Percentiles rank a stretch among this genome's conserved stretches.
These are phyloP conservation scores for Cantharis nigra DNA, from an alignment of 2,888 invertebrate genomes.

Conservation along the genomic window DNA sequence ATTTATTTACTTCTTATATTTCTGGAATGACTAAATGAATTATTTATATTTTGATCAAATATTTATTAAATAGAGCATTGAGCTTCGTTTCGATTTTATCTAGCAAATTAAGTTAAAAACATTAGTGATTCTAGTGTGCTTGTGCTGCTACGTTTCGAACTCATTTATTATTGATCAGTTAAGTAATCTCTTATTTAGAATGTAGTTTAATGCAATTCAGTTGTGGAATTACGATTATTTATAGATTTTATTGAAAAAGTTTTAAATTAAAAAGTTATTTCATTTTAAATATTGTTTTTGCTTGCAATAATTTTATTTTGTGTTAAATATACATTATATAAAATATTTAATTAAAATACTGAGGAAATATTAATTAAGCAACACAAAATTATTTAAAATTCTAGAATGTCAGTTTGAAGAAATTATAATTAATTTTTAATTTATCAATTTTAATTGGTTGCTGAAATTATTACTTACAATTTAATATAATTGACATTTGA, in stretches of 20 bases:
- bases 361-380: not conserved
- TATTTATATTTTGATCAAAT: not conserved
- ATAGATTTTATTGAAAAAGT: not conserved
- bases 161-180: constrained; percentile 4
- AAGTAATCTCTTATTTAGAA: constrained; percentile 4
- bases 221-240: not conserved
- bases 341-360: not conserved
- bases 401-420: not conserved
- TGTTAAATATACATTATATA: not conserved
- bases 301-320: not conserved
- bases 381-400: not conserved
- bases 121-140: constrained; percentile 4
- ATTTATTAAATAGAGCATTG: not conserved
- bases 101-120: constrained; percentile 3
- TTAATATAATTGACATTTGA: not conserved
- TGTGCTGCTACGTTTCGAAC: constrained; percentile 1
- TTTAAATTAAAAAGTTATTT: not conserved
- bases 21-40: not conserved
- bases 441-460: not conserved
- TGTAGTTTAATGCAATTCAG: constrained; percentile 4
- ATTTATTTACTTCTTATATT: not conserved
- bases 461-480: not conserved
- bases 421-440: not conserved
- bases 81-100: constrained; percentile 1
- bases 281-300: not conserved